Base-by-base conservation (phyloP, 2,113 vertebrate species). In the Anoura caudifer region DNA sequence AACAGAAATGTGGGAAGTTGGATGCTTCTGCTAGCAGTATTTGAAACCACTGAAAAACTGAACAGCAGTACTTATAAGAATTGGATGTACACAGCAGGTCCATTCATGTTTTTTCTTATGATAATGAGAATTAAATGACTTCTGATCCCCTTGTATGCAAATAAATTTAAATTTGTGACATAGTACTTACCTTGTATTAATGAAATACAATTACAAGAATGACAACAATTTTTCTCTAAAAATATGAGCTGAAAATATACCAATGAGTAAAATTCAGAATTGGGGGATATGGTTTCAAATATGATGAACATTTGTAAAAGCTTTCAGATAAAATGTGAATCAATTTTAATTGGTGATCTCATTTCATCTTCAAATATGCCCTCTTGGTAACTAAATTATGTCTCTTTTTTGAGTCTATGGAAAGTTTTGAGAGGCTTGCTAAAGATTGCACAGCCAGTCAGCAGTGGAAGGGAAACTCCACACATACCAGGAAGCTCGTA, bases 41-140 rank as follows among this genome's bases (percentile, higher is more conserved):
- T 79, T 73, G 89, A 88, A 95, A 89, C n/a, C 45, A 77, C 3
- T 97, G 47, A 77, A 90, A 86, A 93, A 31, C 47, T 72, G 24
- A 93, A 72, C 9, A 93, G 65, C 5, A n/a, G 85, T 36, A 73
- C 20, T 75, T 79, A 15, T 3, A 69, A 85, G n/a, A 93, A 75
- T 45, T 43, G 3, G 31, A 8, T 79, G 24, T 47, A 31, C 63
- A 52, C 43, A 82, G 33, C 45, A 93, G 31, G 52, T 36, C 31
- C 73, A 26, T 91, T 90, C 56, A 45, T 95, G 16, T 59, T 84
- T 65, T 72, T 72, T 84, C 45, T 72, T 90, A 88, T 88, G 47
- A 91, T 90, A 82, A 90, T 89, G 50, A 43, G 24, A 28, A 86
- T 81, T 67, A 94, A 95, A 56, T 95, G 80, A 86, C 36, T 92